Base-by-base conservation (phyloP, 2,888 invertebrate genomes). In the Tiphia femorata region DNA sequence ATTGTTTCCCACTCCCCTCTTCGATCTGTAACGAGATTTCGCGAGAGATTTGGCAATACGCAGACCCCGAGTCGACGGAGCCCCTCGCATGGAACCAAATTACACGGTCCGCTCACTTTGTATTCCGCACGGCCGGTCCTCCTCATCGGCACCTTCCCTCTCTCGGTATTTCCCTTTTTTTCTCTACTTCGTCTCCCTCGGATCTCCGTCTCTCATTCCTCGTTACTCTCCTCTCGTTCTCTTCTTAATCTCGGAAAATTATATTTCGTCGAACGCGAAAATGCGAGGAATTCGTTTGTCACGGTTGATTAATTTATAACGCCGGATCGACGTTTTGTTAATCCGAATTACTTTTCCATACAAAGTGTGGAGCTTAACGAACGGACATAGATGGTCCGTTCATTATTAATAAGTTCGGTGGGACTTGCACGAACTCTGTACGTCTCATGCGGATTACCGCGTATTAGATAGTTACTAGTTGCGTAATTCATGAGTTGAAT, bases 31-130 rank as follows among this genome's bases (percentile, higher is more conserved):
- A 77, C 73, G 53, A 76, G 65, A 67, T 80, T 80, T 79, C 54
- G 76, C 74, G 68, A 73, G 67, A 77, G 79, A 80, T 79, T 80
- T 79, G 72, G 55, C 75, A 64, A 66, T 69, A 55, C 44, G 50
- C 47, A 51, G 38, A 37, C 43, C 52, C 44, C 50, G 50, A 53
- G 47, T 41, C 49, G 23, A 69, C 55, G 69, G 72, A 72, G 49
- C 72, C 73, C 73, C 77, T 77, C 76, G 75, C 49, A 72, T 51
- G 62, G 62, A 79, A 80, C 67, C 66, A 74, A 79, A 79, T 80
- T 78, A 80, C 74, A 71, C 70, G 75, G 70, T 51, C 51, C 59
- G 71, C 64, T 76, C 70, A 68, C 47, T 73, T 72, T 60, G 65
- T 73, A 76, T 72, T 76, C 72, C 72, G 21, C 43, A 38, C 63